Evolutionary conservation across 2,797 vertebrate species (phyloP), one percentile per base, ranked within the genome.

Genomic region (Chromis chromis): DNA sequence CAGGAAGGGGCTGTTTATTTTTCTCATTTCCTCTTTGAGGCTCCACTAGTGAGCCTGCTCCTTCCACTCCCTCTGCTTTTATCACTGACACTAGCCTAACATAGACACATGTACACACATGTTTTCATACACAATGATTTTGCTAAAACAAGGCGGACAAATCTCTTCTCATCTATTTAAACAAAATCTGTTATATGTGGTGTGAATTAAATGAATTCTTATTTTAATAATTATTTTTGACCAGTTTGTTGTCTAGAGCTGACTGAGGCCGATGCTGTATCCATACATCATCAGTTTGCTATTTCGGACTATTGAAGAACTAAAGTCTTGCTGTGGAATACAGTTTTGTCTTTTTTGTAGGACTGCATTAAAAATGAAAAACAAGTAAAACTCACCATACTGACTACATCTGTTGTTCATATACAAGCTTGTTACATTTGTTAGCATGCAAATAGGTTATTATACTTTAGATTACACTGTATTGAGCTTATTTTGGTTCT

Each of bases 1-100:
- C 93, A 93, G 94, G 94, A 95, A 95, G 91, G 90, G 81, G 70
- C 86, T 95, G 92, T 95, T 94, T 95, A 94, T 95, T 94, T 94
- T 94, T 93, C 93, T 94, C 92, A 93, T 94, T 95, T 95, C 93
- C 93, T 94, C 85, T 89, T 84, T 82, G 90, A 93, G 91, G 89
- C 88, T 91, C 88, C 66, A 78, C 86, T 77, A 74, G 90, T 83
- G 86, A 89, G 84, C 70, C 74, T 83, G 84, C 83, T 87, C 86
- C 87, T 91, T 92, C 80, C 78, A 79, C 79, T 86, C 82, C 77
- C 86, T 85, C 70, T 70, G 68, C 88, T 83, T 82, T 92, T 79
- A 87, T 90, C 64, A 82, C 73, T 27, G 65, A 79, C 78, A 57
- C 58, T 36, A 55, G 69, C 59, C 39, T 21, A 65, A 63, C 63